Evolutionary conservation across 2,888 invertebrate species (phyloP).

Genomic region (Poecilus cupreus): DNA sequence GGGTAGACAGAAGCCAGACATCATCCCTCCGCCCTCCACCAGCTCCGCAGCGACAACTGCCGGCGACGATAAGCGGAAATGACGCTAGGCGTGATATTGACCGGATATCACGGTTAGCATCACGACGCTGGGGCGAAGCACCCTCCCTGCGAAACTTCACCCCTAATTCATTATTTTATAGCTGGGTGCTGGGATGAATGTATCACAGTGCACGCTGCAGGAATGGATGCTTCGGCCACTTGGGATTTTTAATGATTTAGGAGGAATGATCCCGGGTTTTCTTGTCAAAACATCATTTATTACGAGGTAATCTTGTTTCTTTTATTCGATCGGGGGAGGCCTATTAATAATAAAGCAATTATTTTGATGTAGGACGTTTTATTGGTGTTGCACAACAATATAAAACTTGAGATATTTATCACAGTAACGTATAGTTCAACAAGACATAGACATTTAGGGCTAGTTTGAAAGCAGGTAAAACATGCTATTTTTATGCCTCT

Average conservation of each 20-base stretch:
- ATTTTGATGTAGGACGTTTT: not conserved
- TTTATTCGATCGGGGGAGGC: constrained; percentile 26
- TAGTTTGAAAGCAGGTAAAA: no score
- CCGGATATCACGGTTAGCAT: constrained; percentile 63
- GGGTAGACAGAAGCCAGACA: constrained; percentile 40
- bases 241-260: constrained; percentile 27
- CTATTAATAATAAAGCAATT: constrained; percentile 35
- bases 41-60: constrained; percentile 1
- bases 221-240: not conserved
- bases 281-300: constrained; percentile 54
- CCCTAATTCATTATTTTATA: constrained; percentile 56
- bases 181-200: not conserved
- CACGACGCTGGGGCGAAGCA: not conserved
- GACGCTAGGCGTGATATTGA: constrained; percentile 64
- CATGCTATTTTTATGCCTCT: no score
- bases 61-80: constrained; percentile 60
- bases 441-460: no score
- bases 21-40: not conserved
- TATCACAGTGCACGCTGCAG: not conserved
- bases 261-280: constrained; percentile 14
- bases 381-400: not conserved
- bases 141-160: not conserved
- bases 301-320: constrained; percentile 39
- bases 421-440: no score
- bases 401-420: not conserved